Conservation (phyloP, 2,797 vertebrate species). For the Pseudochromis fuscus region DNA sequence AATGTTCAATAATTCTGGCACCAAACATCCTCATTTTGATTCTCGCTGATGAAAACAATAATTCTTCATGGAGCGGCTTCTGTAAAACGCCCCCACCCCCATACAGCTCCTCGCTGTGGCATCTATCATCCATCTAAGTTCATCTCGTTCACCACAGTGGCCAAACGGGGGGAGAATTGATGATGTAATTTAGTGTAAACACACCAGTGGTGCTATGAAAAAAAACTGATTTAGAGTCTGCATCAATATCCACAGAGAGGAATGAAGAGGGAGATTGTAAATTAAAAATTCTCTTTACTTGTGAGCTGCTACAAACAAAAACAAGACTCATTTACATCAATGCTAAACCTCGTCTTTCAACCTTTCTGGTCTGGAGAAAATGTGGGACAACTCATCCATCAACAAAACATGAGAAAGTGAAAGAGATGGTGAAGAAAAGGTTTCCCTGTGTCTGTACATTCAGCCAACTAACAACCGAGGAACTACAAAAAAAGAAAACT, state of each 20-base stretch:
- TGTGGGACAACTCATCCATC: background rate
- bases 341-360: background rate
- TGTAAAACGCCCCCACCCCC: background rate
- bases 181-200: constrained; percentile 74
- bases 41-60: constrained; percentile 30
- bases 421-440: background rate
- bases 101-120: constrained; percentile 24
- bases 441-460: background rate
- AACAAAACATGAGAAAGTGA: background rate
- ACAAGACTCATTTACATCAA: background rate
- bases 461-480: constrained; percentile 3
- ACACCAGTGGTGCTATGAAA: constrained; percentile 40
- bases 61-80: constrained; percentile 23
- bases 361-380: background rate
- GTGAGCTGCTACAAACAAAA: constrained; percentile 17
- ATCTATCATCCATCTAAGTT: constrained; percentile 52
- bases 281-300: constrained; percentile 37
- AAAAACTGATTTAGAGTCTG: constrained; percentile 52
- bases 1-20: constrained; percentile 39
- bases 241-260: constrained; percentile 31
- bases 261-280: background rate
- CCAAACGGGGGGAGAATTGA: constrained; percentile 37
- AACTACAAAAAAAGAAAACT: background rate
- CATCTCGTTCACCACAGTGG: constrained; percentile 56
- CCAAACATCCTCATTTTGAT: constrained; percentile 29